These are phyloP conservation scores for Scleropages formosus DNA, from an alignment of 2,797 vertebrate species.

Conservation along the genomic window DNA sequence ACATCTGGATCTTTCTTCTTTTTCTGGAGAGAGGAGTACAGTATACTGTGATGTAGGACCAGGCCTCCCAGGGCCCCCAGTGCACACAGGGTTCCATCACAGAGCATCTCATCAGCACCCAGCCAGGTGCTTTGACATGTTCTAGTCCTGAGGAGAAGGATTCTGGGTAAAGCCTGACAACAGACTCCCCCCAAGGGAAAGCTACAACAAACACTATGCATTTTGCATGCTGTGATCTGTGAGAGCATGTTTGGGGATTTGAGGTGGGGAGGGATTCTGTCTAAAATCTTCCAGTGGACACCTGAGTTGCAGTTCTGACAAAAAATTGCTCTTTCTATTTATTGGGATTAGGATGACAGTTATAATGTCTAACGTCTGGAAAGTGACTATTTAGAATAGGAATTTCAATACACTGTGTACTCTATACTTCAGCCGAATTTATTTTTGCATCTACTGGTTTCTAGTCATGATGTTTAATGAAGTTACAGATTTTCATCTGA, in stretches of 20 bases:
- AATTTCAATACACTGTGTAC: constrained; percentile 8
- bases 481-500: neutral
- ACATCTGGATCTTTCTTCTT: neutral
- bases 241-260: no score
- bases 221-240: no score
- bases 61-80: neutral
- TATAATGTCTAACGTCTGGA: constrained; percentile 29
- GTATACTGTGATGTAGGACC: neutral
- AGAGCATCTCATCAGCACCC: neutral
- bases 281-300: constrained; percentile 15
- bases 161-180: constrained; percentile 21
- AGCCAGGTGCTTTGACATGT: neutral
- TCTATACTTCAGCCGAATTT: neutral
- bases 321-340: constrained; percentile 46
- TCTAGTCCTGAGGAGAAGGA: neutral
- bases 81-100: neutral
- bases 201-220: no score
- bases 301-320: constrained; percentile 31
- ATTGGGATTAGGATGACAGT: constrained; percentile 39
- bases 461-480: neutral
- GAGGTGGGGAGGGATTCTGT: neutral
- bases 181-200: constrained; percentile 12
- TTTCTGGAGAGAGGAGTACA: neutral
- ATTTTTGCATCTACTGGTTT: neutral
- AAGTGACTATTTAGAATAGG: constrained; percentile 31